Evolutionary conservation across 2,797 vertebrate species (phyloP).

Genomic region (Liasis olivaceus): DNA sequence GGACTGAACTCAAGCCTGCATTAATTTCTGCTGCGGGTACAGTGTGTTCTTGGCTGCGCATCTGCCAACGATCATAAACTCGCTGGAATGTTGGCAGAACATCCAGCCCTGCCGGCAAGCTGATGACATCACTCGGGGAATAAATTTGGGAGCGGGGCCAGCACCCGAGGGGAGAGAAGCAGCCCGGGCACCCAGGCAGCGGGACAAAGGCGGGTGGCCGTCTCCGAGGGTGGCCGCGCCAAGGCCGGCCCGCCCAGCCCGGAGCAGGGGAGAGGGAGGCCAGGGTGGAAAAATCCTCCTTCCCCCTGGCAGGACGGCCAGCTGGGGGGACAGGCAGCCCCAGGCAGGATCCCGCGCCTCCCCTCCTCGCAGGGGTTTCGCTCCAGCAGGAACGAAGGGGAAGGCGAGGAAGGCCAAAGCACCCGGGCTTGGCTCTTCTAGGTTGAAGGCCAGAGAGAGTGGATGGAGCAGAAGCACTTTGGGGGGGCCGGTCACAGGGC

Average conservation of each 20-base stretch:
- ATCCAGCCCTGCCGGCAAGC: constrained; percentile 98
- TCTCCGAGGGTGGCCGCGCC: neutral
- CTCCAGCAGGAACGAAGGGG: no score
- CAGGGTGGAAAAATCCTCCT: no score
- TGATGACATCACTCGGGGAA: constrained; percentile 98
- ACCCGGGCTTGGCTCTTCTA: no score
- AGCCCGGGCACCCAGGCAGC: neutral
- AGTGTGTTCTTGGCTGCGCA: constrained; percentile 99
- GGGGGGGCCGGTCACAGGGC: no score
- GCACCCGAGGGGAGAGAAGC: constrained; percentile 23
- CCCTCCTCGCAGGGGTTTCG: no score
- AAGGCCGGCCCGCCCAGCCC: neutral
- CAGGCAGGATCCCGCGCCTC: neutral
- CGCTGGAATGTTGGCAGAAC: constrained; percentile 99
- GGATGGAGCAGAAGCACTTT: no score
- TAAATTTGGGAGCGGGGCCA: constrained; percentile 76
- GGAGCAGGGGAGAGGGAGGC: neutral
- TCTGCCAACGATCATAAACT: constrained; percentile 99
- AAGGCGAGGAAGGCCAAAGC: no score
- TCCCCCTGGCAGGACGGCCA: neutral
- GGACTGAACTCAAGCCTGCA: constrained; percentile 95
- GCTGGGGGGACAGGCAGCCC: neutral
- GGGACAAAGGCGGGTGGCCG: neutral
- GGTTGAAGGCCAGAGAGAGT: no score
- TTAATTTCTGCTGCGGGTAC: constrained; percentile 99